phyloP scores from a whole-genome alignment of 2,113 vertebrate species.

The Neodon shergylaensis region DNA sequence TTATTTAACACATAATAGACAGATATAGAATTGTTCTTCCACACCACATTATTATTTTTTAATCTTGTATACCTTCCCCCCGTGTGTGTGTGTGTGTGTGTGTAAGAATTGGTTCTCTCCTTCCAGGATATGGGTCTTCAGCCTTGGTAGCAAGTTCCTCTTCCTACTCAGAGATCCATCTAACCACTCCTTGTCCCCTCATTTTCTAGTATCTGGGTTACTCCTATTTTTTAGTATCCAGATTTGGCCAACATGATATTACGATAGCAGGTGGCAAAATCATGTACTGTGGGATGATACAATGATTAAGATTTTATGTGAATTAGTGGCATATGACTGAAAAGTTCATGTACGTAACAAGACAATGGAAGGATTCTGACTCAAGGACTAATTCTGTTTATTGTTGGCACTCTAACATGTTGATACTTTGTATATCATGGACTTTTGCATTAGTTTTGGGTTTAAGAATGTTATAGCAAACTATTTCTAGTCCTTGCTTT shows the following conservation, averaged over 20 bases:
- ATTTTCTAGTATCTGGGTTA: not conserved
- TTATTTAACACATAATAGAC: too few relatives aligned
- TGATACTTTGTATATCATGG: not conserved
- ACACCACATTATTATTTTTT: not conserved
- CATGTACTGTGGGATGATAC: not conserved
- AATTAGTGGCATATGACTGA: not conserved
- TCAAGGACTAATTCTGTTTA: not conserved
- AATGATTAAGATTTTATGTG: not conserved
- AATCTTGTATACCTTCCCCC: not conserved
- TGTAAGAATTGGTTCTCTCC: not conserved
- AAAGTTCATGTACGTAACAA: not conserved
- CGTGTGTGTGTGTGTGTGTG: not conserved
- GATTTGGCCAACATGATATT: not conserved
- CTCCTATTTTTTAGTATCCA: not conserved
- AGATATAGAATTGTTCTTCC: too few relatives aligned
- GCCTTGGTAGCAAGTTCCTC: not conserved
- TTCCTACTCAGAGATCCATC: not conserved
- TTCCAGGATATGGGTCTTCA: not conserved
- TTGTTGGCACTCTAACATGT: not conserved
- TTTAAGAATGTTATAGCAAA: conserved; percentile 47
- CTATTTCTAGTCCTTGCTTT: conserved; percentile 14
- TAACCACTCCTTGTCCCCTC: not conserved
- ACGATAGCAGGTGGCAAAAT: not conserved
- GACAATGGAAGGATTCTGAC: not conserved
- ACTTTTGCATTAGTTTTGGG: conserved; percentile 10